Evolutionary conservation across 2,888 invertebrate species (phyloP).

Genomic region (Phaedon cochleariae): DNA sequence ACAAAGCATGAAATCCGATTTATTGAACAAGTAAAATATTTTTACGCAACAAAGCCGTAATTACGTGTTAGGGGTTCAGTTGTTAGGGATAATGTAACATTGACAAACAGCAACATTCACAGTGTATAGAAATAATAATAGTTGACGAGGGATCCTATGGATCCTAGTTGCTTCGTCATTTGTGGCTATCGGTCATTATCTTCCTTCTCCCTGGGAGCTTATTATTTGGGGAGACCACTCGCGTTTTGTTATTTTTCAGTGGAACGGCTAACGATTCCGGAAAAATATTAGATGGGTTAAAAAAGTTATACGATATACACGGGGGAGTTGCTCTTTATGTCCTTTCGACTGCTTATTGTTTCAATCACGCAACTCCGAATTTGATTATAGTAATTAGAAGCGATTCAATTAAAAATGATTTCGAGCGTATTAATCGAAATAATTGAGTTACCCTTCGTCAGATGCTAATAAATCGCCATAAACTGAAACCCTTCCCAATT

Average conservation of each 20-base stretch:
- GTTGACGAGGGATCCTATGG: constrained; percentile 55
- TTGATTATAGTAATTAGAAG: constrained; percentile 52
- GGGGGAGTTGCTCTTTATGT: constrained; percentile 51
- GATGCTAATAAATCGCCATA: constrained; percentile 34
- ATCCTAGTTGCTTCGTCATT: constrained; percentile 54
- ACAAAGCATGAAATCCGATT: constrained; percentile 46
- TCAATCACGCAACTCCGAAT: constrained; percentile 53
- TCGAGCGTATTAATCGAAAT: constrained; percentile 42
- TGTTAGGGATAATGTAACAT: constrained; percentile 32
- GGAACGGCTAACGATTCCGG: constrained; percentile 45
- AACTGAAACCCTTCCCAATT: constrained; percentile 31
- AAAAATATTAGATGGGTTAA: constrained; percentile 49
- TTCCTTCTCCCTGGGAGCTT: constrained; percentile 44
- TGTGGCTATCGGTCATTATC: constrained; percentile 53
- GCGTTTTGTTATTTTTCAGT: constrained; percentile 48
- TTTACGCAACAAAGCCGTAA: constrained; percentile 31
- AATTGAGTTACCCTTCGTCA: constrained; percentile 38
- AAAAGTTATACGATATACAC: constrained; percentile 50
- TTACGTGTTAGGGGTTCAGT: constrained; percentile 25
- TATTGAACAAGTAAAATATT: constrained; percentile 39
- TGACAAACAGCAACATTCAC: constrained; percentile 35
- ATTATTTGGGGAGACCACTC: constrained; percentile 43
- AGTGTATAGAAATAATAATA: constrained; percentile 52
- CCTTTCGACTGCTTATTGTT: constrained; percentile 52
- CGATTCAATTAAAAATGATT: constrained; percentile 54